Evolutionary conservation across 2,113 vertebrate species (phyloP).

Genomic region (Scytalopus superciliaris): DNA sequence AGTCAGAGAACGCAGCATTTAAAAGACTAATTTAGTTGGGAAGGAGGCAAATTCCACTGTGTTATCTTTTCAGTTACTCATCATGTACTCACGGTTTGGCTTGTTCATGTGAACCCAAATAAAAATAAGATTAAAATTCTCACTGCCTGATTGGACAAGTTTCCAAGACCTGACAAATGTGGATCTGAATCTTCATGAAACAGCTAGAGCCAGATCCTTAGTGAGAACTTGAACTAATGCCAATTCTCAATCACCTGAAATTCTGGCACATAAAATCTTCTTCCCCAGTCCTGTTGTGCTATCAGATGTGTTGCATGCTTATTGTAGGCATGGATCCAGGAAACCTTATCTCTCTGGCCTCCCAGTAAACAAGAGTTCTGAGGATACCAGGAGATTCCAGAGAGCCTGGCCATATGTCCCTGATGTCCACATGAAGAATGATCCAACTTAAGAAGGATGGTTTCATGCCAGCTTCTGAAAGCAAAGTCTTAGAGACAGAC

Average conservation of each 20-base stretch:
- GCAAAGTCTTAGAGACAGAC: background rate
- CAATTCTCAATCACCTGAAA: conserved; percentile 25
- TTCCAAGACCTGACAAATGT: background rate
- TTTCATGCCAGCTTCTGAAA: conserved; percentile 37
- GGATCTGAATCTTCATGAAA: background rate
- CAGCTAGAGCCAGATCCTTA: background rate
- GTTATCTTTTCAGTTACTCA: background rate
- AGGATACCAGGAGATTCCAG: conserved; percentile 14
- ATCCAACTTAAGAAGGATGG: conserved; percentile 9
- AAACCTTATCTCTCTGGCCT: background rate
- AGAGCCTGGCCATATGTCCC: conserved; percentile 13
- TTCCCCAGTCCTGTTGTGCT: conserved; percentile 3
- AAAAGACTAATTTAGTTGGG: background rate
- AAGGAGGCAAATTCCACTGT: background rate
- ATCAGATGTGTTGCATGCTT: conserved; percentile 28
- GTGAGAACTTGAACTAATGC: background rate
- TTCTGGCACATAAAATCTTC: conserved; percentile 36
- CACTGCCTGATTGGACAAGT: background rate
- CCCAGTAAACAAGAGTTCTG: conserved; percentile 2
- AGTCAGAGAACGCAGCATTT: background rate
- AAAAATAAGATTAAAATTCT: conserved; percentile 27
- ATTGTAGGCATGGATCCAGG: conserved; percentile 20
- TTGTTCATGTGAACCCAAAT: background rate
- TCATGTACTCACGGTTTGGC: background rate
- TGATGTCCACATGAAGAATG: conserved; percentile 22